A percentile compares a stretch with the other conserved stretches of the same genome.
phyloP scores from a whole-genome alignment of 2,797 vertebrate genomes.

The Pangasius larnaudii region DNA sequence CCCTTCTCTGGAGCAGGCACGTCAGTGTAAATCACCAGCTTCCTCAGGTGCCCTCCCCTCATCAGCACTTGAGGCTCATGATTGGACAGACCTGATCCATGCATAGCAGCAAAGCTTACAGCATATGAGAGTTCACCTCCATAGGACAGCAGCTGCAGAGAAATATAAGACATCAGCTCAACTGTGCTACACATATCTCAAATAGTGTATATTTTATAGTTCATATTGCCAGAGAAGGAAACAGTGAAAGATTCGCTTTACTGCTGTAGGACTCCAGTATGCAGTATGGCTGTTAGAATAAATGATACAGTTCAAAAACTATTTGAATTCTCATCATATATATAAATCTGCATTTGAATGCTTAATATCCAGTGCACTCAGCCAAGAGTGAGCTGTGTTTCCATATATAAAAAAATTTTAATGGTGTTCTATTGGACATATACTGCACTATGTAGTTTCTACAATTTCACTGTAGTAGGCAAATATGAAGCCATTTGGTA shows the following conservation, averaged over 20 bases:
- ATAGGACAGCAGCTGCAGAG: constrained; percentile 84
- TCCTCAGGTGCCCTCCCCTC: constrained; percentile 82
- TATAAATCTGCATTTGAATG: not conserved
- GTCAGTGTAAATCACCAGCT: constrained; percentile 84
- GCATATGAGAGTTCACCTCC: constrained; percentile 84
- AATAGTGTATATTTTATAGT: not conserved
- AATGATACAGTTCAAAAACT: not conserved
- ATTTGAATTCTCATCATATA: not conserved
- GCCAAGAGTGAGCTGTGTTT: not conserved
- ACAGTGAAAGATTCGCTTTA: not conserved
- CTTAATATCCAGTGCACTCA: not conserved
- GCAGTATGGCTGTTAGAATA: not conserved
- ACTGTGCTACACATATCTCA: not conserved
- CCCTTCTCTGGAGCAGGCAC: constrained; percentile 79
- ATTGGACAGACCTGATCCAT: constrained; percentile 81
- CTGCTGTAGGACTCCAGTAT: not conserved
- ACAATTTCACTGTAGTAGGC: not conserved
- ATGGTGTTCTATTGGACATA: not conserved
- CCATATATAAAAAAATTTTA: not conserved
- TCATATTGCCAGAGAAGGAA: not conserved
- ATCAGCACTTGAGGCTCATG: constrained; percentile 92
- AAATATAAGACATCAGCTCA: not conserved
- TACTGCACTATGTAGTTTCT: not conserved
- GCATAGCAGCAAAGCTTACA: constrained; percentile 81
- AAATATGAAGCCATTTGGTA: not conserved